Evolutionary conservation across 2,113 vertebrate genomes (phyloP).

Genomic region (Panthera uncia): DNA sequence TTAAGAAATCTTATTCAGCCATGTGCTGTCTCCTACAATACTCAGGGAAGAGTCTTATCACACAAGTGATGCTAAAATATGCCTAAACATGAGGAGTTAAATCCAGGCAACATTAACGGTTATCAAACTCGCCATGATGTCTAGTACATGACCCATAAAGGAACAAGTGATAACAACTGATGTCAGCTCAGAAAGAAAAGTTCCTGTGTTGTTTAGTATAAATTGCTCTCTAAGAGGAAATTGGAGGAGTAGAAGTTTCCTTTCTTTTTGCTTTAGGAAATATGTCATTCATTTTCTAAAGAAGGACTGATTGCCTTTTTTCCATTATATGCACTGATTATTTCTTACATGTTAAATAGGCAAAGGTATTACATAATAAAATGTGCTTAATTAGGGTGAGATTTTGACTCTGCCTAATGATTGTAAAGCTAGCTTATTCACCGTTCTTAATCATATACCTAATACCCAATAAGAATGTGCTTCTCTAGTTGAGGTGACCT

Average conservation of each 20-base stretch:
- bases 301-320: background rate
- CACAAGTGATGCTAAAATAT: background rate
- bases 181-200: background rate
- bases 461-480: background rate
- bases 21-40: background rate
- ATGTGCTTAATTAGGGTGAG: background rate
- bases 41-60: background rate
- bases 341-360: conserved; percentile 1
- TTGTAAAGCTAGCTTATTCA: conserved; percentile 24
- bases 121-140: background rate
- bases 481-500: background rate
- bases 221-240: background rate
- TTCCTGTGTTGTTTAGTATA: background rate
- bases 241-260: background rate
- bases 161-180: background rate
- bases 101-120: background rate
- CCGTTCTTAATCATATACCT: background rate
- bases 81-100: background rate
- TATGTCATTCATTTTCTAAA: background rate
- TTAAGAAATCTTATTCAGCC: background rate
- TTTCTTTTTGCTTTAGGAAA: background rate
- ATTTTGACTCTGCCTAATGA: background rate
- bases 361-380: background rate
- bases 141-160: background rate
- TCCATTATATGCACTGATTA: background rate